Conservation (phyloP, 2,113 vertebrate species). For the Rhombomys opimus region DNA sequence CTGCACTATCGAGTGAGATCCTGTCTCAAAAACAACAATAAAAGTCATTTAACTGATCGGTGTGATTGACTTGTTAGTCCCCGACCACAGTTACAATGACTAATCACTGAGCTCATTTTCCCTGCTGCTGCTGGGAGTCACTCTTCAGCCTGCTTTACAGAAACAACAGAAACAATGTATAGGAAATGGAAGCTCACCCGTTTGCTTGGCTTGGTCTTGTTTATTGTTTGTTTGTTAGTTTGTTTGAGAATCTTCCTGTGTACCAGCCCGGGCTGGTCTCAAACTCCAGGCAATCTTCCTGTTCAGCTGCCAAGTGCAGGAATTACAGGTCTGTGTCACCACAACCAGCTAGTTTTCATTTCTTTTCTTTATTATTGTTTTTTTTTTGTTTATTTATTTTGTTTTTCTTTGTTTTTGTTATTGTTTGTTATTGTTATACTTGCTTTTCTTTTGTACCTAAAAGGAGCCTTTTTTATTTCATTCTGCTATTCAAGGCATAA, state of each 20-base stretch:
- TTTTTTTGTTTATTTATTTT: too few species aligned
- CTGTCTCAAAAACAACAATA: not conserved
- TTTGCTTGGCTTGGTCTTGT: not conserved
- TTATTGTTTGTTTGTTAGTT: not conserved
- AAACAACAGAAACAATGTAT: not conserved
- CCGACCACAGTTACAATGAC: not conserved
- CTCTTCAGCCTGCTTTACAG: not conserved
- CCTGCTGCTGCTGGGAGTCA: not conserved
- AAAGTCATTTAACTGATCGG: not conserved
- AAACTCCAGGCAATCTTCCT: not conserved
- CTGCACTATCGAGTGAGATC: not conserved
- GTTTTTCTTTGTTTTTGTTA: not conserved
- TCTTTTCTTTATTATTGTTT: not conserved
- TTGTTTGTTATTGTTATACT: not conserved
- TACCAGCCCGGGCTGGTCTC: not conserved
- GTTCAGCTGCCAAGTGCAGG: too few species aligned
- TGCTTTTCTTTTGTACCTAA: not conserved
- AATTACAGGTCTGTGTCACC: not conserved
- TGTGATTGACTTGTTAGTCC: not conserved
- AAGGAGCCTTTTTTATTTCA: not conserved
- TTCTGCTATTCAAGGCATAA: not conserved
- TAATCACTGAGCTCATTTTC: not conserved
- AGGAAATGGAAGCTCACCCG: not conserved
- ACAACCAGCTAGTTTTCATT: not conserved
- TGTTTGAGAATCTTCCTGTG: not conserved